phyloP scores from a whole-genome alignment of 2,888 invertebrate species.

The Epinotia ramella region DNA sequence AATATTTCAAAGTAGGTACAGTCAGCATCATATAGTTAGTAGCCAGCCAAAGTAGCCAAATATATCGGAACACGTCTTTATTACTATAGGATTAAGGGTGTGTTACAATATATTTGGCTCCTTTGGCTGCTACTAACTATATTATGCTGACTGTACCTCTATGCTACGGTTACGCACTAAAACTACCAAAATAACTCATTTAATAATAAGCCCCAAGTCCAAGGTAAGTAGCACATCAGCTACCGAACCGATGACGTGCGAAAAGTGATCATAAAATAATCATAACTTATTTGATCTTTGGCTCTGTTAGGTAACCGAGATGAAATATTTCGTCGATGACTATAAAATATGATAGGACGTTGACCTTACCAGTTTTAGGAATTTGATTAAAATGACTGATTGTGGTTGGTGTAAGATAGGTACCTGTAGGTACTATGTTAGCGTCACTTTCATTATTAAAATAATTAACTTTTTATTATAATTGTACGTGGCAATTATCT shows the following conservation, averaged over 20 bases:
- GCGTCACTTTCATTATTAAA: slow-evolving; percentile 7
- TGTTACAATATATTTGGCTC: too few relatives aligned
- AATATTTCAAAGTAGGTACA: neutral
- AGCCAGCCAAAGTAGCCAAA: too few relatives aligned
- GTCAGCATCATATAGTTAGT: too few relatives aligned
- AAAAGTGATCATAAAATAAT: slow-evolving; percentile 23
- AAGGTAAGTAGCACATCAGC: neutral
- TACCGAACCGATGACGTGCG: slow-evolving; percentile 12
- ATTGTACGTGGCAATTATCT: too few relatives aligned
- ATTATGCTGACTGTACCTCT: too few relatives aligned
- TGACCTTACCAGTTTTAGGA: slow-evolving; percentile 23
- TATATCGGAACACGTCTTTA: too few relatives aligned
- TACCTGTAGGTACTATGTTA: too few relatives aligned
- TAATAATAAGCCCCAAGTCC: slow-evolving; percentile 4
- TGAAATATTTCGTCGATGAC: slow-evolving; percentile 12
- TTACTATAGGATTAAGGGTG: too few relatives aligned
- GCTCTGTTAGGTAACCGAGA: slow-evolving; percentile 12
- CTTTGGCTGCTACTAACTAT: too few relatives aligned
- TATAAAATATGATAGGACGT: slow-evolving; percentile 6
- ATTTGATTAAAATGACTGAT: slow-evolving; percentile 1
- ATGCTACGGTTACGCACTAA: neutral
- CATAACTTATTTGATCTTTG: slow-evolving; percentile 23
- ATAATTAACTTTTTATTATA: neutral
- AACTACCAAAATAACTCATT: neutral
- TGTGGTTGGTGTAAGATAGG: neutral